Evolutionary conservation across 2,113 vertebrate species (phyloP), one percentile per base, ranked within the genome.

Genomic region (Carlito syrichta): DNA sequence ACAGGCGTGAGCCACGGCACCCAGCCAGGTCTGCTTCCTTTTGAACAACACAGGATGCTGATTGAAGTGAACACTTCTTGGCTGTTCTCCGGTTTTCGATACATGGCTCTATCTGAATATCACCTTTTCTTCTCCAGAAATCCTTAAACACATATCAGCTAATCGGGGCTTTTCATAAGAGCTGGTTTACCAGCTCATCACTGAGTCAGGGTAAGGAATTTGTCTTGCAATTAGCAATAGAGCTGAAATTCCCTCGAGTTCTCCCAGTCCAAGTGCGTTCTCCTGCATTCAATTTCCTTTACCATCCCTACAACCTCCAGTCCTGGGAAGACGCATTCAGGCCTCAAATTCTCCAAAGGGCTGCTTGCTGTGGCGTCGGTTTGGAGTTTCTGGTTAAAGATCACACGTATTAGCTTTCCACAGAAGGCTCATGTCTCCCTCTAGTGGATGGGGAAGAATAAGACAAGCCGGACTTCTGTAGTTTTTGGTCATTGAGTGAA

Each of bases 381-480:
- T 81, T 58, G n/a, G 52, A 86, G 52, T 83, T 96, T 86, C 68
- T 17, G 68, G 27, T 66, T 40, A 52, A 23, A 78, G 71, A 40
- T n/a, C 8, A n/a, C 13, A 78, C 68, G 35, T 10, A 2, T 69
- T 68, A 20, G 32, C 8, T 84, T 94, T 96, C 86, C 87, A 89
- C 23, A 79, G 68, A 62, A 89, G 77, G 60, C 54, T 96, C 52
- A 58, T 95, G 52, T 79, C 94, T 91, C 97, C 96, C 97, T 95
- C 97, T 97, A 95, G 95, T 94, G 97, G 97, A 85, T 40, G 5
- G 9, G 13, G 94, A 86, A 40, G 93, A 94, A 16, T 52, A 94
- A 38, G 9, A 90, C 88, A 82, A 58, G 79, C 30, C 56, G 79
- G 58, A 89, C 90, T 86, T 73, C 76, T 71, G 30, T 60, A 20